Base-by-base conservation (phyloP, 2,113 vertebrate genomes). In the Salvelinus alpinus region DNA sequence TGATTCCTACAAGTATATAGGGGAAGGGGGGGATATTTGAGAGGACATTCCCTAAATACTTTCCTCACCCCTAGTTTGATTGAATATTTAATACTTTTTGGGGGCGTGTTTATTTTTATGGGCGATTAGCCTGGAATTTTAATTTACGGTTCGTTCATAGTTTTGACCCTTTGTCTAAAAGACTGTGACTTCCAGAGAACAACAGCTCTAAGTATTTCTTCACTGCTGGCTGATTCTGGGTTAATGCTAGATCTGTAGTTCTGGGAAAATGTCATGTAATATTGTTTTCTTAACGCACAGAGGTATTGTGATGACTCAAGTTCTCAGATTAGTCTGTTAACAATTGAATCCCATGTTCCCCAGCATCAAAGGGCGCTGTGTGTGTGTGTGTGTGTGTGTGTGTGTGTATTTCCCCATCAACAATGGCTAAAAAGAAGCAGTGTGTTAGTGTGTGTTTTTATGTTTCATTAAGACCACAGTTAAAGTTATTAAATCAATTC, bases 381-480 rank as follows among this genome's bases (percentile, higher is more conserved):
- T 71, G n/a, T n/a, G n/a, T n/a, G n/a, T n/a, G n/a, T n/a, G 70
- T 64, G 74, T 74, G 78, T 71, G 68, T 76, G 76, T 71, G 71
- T 69, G 38, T 48, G 38, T 80, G 47, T 72, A 34, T 22, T 20
- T 65, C 70, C 31, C 22, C n/a, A 62, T 64, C 67, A 70, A 20
- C 64, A 38, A n/a, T 54, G 64, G 20, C 68, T 66, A n/a, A 70
- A 7, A 70, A 24, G 24, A 74, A 34, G n/a, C 44, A n/a, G 13
- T 59, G 60, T 44, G 76, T 77, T 81, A 64, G 68, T 73, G 74
- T 77, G 73, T 71, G 47, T 64, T 22, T 84, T 73, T 80, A 74
- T 79, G 54, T 72, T 67, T 78, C 48, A 60, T 74, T 77, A 73
- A 75, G 66, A 64, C 73, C 72, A 71, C 25, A 64, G 67, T 82